These are phyloP conservation scores for Oryzias melastigma DNA, from an alignment of 2,113 vertebrate genomes.

Conservation along the genomic window DNA sequence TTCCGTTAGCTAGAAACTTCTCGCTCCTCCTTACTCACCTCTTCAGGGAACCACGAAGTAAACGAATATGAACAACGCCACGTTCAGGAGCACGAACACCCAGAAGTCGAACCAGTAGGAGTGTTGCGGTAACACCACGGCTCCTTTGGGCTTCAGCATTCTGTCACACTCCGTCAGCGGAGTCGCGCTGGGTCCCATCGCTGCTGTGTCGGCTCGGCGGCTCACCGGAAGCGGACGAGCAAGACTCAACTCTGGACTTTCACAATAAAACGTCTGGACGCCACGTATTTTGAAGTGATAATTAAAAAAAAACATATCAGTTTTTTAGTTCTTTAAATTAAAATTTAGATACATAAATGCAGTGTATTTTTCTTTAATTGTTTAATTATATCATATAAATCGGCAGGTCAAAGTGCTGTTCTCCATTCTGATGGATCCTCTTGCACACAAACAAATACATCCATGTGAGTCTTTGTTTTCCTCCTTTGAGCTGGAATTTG, in stretches of 20 bases:
- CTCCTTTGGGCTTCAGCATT: background rate
- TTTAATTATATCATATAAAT: too few relatives aligned
- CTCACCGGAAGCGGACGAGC: background rate
- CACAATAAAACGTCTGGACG: conserved; percentile 9
- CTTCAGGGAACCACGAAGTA: conserved; percentile 73
- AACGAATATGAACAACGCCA: conserved; percentile 80
- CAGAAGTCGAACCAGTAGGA: conserved; percentile 93
- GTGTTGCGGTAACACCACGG: conserved; percentile 68
- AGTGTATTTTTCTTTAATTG: too few relatives aligned
- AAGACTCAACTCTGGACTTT: background rate
- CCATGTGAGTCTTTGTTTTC: too few relatives aligned
- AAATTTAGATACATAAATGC: too few relatives aligned
- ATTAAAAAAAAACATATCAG: too few relatives aligned
- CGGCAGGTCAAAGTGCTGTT: too few relatives aligned
- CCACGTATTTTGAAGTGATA: too few relatives aligned
- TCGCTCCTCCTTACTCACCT: conserved; percentile 42
- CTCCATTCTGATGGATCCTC: too few relatives aligned
- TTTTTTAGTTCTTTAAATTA: too few relatives aligned
- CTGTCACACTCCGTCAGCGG: conserved; percentile 5
- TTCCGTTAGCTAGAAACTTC: conserved; percentile 6
- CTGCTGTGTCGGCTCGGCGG: background rate
- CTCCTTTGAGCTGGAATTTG: too few relatives aligned
- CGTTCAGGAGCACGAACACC: conserved; percentile 84
- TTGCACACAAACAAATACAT: too few relatives aligned
- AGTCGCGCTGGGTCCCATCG: conserved; percentile 9